phyloP scores from a whole-genome alignment of 2,113 vertebrate genomes.

The Seriola quinqueradiata region DNA sequence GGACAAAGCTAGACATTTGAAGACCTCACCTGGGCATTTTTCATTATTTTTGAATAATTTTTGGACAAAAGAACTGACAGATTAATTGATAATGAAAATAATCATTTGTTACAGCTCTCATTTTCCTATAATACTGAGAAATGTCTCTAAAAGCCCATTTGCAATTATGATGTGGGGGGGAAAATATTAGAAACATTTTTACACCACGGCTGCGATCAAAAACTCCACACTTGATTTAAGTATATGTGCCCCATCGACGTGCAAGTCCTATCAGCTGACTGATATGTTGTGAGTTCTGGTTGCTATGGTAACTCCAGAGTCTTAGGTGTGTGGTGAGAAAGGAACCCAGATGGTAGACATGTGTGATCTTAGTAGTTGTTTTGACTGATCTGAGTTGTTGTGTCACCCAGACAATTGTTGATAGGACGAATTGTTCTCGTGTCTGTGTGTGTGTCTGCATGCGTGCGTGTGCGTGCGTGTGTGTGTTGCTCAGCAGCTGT shows the following conservation, averaged over 20 bases:
- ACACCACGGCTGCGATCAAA: neutral
- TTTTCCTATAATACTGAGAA: neutral
- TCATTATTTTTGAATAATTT: neutral
- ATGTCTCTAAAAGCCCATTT: no score
- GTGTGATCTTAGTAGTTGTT: slow-evolving; percentile 41
- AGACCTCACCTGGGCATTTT: neutral
- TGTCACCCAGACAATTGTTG: slow-evolving; percentile 34
- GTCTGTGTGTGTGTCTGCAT: slow-evolving; percentile 22
- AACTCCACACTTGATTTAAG: neutral
- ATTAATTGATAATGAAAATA: neutral
- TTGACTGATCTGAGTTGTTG: slow-evolving; percentile 31
- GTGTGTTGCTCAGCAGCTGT: slow-evolving; percentile 51
- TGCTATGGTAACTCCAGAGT: neutral
- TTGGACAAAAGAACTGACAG: neutral
- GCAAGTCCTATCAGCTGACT: neutral
- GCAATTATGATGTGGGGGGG: neutral
- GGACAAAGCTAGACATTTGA: neutral
- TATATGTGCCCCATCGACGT: neutral
- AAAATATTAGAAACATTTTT: neutral
- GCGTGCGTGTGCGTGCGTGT: slow-evolving; percentile 27
- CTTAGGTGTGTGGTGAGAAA: slow-evolving; percentile 11
- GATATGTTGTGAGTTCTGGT: slow-evolving; percentile 17
- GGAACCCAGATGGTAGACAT: slow-evolving; percentile 22
- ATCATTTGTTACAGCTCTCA: neutral
- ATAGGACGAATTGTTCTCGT: slow-evolving; percentile 38